These are phyloP conservation scores for Australoheros facetus DNA, from an alignment of 2,797 vertebrate genomes.

Conservation along the genomic window DNA sequence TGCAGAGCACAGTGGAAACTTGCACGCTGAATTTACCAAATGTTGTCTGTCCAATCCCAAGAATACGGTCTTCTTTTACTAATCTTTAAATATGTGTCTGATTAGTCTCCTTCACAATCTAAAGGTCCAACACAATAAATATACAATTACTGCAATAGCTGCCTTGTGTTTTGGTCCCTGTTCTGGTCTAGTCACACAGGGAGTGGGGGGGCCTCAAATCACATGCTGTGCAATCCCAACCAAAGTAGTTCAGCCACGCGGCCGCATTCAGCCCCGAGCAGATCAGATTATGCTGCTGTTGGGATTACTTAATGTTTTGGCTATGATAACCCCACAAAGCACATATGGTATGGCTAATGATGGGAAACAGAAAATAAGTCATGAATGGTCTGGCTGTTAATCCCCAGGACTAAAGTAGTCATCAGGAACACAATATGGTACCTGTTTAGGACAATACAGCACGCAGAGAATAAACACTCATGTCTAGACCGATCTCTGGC, in stretches of 20 bases:
- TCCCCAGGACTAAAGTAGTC: constrained; percentile 38
- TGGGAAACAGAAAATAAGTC: constrained; percentile 63
- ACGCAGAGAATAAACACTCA: constrained; percentile 4
- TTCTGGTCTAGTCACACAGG: constrained; percentile 20
- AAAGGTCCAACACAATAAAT: not conserved
- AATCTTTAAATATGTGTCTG: not conserved
- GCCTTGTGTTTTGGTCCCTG: constrained; percentile 16
- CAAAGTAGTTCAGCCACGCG: constrained; percentile 74
- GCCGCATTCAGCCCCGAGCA: constrained; percentile 50
- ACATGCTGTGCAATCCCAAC: constrained; percentile 75
- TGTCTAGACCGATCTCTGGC: not conserved
- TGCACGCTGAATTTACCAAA: not conserved
- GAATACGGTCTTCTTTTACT: not conserved
- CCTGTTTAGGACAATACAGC: constrained; percentile 13
- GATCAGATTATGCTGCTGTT: constrained; percentile 74
- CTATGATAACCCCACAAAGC: constrained; percentile 71
- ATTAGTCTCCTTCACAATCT: not conserved
- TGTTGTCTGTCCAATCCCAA: too few species aligned
- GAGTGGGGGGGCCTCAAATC: constrained; percentile 48
- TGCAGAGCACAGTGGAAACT: not conserved
- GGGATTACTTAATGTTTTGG: constrained; percentile 71
- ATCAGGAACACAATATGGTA: constrained; percentile 49
- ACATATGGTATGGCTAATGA: constrained; percentile 76
- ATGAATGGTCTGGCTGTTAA: constrained; percentile 44
- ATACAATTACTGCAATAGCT: constrained; percentile 1